Evolutionary conservation across 1,140 invertebrate species (phyloP).

Genomic region (Caenorhabditis remanei): DNA sequence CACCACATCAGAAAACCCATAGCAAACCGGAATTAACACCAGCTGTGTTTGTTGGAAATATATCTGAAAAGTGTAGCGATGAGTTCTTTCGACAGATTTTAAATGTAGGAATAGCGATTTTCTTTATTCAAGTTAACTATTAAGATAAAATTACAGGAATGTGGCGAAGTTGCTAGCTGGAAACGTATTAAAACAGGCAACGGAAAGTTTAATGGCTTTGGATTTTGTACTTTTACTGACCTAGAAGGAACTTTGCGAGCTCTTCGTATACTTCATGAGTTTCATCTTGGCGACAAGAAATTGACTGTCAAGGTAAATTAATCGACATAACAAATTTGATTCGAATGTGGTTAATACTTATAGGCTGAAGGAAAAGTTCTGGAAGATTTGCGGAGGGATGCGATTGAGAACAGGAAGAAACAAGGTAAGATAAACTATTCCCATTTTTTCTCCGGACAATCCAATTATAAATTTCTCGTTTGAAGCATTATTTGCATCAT

Average conservation of each 20-base stretch:
- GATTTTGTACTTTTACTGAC: constrained; percentile 95
- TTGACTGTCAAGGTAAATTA: constrained; percentile 79
- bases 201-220: constrained; percentile 86
- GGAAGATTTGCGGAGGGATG: constrained; percentile 12
- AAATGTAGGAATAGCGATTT: constrained; percentile 78
- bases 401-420: constrained; percentile 39
- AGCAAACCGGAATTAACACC: constrained; percentile 79
- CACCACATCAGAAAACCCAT: not conserved
- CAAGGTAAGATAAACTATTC: constrained; percentile 3
- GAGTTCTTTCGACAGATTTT: constrained; percentile 93
- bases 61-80: constrained; percentile 93
- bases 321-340: not conserved
- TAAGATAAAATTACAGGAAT: constrained; percentile 78
- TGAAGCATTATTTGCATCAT: constrained; percentile 51
- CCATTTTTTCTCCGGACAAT: not conserved
- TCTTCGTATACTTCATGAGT: constrained; percentile 92
- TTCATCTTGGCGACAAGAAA: constrained; percentile 91
- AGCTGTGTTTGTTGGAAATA: constrained; percentile 98
- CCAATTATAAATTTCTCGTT: constrained; percentile 18
- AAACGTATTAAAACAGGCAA: constrained; percentile 90
- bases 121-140: not conserved
- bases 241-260: constrained; percentile 94
- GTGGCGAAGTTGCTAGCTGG: constrained; percentile 94
- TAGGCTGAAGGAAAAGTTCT: constrained; percentile 71
- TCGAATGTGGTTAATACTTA: constrained; percentile 21